Base-by-base conservation (phyloP, 2,113 vertebrate species). In the Atlantisia rogersi region DNA sequence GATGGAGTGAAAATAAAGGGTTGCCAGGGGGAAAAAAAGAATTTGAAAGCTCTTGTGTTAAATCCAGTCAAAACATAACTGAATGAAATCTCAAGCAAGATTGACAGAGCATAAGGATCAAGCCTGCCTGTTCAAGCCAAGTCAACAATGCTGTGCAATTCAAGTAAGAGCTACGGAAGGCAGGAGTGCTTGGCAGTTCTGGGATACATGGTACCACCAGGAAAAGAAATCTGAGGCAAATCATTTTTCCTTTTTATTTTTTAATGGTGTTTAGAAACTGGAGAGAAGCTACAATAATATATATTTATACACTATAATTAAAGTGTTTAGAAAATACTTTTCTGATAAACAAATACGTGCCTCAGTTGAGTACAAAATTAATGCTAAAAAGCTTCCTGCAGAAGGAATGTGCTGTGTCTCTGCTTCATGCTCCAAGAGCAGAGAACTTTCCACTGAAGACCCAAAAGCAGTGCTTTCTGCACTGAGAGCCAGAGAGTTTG, bases 281-380 rank as follows among this genome's bases (percentile, higher is more conserved):
- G 39, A 58, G 83, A 78, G 64, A 91, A 84, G 37, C 37, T 70
- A 58, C 60, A 75, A 55, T 71, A 79, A 60, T 91, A 44, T 44
- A 44, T 17, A 60, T 60, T 86, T 88, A 75, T 37, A 84, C 50
- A 67, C 15, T 59, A 7, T 37, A 83, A 65, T 46, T 70, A 21
- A 94, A 78, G 22, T 78, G 55, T 59, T 86, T 70, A 74, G 74
- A 82, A 95, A 67, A 65, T 55, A 77, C 21, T 93, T 73, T 88
- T 44, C 71, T 86, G 60, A 77, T 65, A 86, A 76, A 90, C 44
- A 93, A 92, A 69, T 21, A 75, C 17, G 58, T 4, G 4, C 22
- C 94, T 90, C 68, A 63, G 53, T 28, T 76, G 63, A 87, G 50
- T 86, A 80, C 25, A 62, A 88, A 94, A 37, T 69, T 90, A 90